Evolutionary conservation across 2,888 invertebrate genomes (phyloP).

Genomic region (Drosophila trichaetosa): DNA sequence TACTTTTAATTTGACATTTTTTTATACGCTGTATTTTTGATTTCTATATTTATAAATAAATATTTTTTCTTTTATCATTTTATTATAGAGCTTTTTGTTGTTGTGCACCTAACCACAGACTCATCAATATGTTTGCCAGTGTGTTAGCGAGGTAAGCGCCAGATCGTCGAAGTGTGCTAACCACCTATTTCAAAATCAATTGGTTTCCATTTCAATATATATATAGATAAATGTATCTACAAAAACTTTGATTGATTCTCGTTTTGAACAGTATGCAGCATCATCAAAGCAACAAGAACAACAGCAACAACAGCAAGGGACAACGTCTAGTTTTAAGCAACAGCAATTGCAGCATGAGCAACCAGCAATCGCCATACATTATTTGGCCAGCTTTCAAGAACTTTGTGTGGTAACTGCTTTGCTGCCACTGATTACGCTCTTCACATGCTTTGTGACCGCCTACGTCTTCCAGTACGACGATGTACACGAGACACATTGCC

Average conservation of each 20-base stretch:
- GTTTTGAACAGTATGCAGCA: conserved; percentile 38
- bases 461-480: conserved; percentile 96
- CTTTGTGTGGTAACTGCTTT: conserved; percentile 93
- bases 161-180: not conserved
- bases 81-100: conserved; percentile 62
- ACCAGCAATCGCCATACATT: conserved; percentile 87
- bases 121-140: conserved; percentile 32
- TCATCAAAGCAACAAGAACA: conserved; percentile 23
- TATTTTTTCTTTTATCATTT: conserved; percentile 41
- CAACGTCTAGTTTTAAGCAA: conserved; percentile 40
- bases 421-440: conserved; percentile 93
- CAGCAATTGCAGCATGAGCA: conserved; percentile 20
- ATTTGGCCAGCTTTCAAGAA: conserved; percentile 90
- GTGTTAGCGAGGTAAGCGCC: conserved; percentile 61
- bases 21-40: conserved; percentile 7
- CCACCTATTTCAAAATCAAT: not conserved
- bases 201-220: not conserved
- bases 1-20: conserved; percentile 33
- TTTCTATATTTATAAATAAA: conserved; percentile 9
- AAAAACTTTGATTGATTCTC: not conserved
- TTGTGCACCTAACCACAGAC: conserved; percentile 64
- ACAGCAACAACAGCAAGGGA: conserved; percentile 3
- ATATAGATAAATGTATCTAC: not conserved
- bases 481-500: conserved; percentile 97
- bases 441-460: conserved; percentile 95